Evolutionary conservation across 1,140 invertebrate genomes (phyloP).

Genomic region (Drosophila sucinea): DNA sequence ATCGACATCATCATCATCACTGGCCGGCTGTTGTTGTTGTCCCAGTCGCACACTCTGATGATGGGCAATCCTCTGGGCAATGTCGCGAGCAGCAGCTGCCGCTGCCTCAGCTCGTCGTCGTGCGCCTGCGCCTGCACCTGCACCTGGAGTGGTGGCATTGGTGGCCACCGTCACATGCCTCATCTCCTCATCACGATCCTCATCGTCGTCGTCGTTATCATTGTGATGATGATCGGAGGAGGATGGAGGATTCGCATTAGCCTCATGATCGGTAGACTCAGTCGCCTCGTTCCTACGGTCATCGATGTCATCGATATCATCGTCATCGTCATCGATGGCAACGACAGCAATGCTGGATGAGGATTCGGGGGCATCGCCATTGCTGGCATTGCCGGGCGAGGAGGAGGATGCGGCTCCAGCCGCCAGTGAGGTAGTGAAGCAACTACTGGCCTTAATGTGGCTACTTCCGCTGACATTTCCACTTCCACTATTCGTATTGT

Average conservation of each 20-base stretch:
- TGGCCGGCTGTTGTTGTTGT: constrained; percentile 25
- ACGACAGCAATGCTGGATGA: constrained; percentile 36
- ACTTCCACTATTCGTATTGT: constrained; percentile 27
- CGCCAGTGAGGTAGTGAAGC: constrained; percentile 31
- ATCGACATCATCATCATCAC: constrained; percentile 36
- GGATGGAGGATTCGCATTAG: constrained; percentile 42
- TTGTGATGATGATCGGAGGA: constrained; percentile 30
- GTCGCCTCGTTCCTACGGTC: background rate
- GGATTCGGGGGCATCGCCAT: constrained; percentile 30
- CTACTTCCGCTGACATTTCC: constrained; percentile 35
- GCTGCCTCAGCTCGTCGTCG: constrained; percentile 9
- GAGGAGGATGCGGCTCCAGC: constrained; percentile 6
- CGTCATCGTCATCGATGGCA: constrained; percentile 56
- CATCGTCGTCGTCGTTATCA: constrained; percentile 25
- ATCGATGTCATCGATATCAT: constrained; percentile 36
- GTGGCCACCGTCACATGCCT: constrained; percentile 44
- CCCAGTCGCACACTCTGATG: constrained; percentile 41
- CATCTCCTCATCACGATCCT: constrained; percentile 42
- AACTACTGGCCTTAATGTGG: constrained; percentile 41
- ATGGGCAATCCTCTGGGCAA: constrained; percentile 59
- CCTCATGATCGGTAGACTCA: constrained; percentile 38
- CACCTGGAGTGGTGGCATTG: no score
- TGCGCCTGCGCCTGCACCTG: constrained; percentile 13
- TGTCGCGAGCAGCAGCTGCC: constrained; percentile 48
- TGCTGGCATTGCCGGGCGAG: constrained; percentile 40